Evolutionary conservation across 2,888 invertebrate genomes (phyloP), one percentile per base, ranked within the genome.

Genomic region (Apoderus coryli): DNA sequence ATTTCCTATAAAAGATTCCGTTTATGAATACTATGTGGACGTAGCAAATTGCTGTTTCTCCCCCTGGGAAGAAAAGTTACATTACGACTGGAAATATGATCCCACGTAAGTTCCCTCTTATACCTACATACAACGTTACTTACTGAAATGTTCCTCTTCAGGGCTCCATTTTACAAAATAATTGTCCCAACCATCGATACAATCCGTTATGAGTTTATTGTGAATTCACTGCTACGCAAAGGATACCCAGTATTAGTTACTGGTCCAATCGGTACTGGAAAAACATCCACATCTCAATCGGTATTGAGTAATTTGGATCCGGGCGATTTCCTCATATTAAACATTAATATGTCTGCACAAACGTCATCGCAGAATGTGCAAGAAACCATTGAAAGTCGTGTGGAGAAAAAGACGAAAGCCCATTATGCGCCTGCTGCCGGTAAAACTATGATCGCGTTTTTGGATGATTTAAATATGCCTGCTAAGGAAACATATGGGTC

Each of bases 391-490:
- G 88, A 88, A 55, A 76, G 78, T 34, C 65, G 80, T n/a, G 67
- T 86, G 1, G 88, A 89, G 56, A 88, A 89, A 60, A 64, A 86
- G 29, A 86, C 85, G 0, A 89, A 88, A 54, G 81, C 77, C 2
- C 72, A 78, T 35, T 88, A 72, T 49, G 74, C 78, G 2, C 89
- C 89, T 0, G 61, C 75, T 13, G 81, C 78, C 40, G 76, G 81
- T 50, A 89, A 86, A 61, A 76, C 65, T 40, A 72, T 90, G 71
- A 70, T 89, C 34, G 71, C 79, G 5, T 88, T 86, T 53, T 71
- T 90, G 72, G 90, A 90, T 53, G 89, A 90, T 53, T 76, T 90
- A 46, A 89, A 89, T 60, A 88, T 89, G 86, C 89, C 89, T 0
- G 80, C 79, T 4, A 80, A 82, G 41, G 89, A 90, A 49, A 68